A percentile compares a stretch with the other conserved stretches of the same genome.
Conservation (phyloP, 2,113 vertebrate species). For the Stercorarius parasiticus region DNA sequence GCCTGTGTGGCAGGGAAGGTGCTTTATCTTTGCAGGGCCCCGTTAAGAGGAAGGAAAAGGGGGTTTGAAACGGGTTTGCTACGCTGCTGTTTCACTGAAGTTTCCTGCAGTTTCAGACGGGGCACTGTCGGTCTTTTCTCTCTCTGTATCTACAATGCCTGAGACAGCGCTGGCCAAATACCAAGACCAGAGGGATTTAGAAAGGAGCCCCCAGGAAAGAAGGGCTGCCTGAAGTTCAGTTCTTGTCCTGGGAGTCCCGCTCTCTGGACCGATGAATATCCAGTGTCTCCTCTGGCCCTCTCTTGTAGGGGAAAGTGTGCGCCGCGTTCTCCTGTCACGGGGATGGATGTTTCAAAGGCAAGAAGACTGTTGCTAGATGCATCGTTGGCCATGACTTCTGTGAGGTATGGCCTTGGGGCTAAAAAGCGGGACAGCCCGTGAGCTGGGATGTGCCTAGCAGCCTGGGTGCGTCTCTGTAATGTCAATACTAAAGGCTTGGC, state of each 20-base stretch:
- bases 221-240: not conserved
- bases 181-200: not conserved
- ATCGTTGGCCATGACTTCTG: conserved; percentile 71
- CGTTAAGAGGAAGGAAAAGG: not conserved
- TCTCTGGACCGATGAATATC: not conserved
- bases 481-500: too few species aligned
- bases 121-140: not conserved
- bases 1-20: not conserved
- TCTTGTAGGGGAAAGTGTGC: conserved; percentile 78
- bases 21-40: not conserved
- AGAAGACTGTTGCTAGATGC: not conserved
- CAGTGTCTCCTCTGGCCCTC: not conserved
- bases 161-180: not conserved
- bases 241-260: not conserved
- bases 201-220: not conserved
- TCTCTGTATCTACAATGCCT: not conserved
- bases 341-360: conserved; percentile 68
- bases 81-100: not conserved
- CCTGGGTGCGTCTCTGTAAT: not conserved
- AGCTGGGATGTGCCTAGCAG: not conserved
- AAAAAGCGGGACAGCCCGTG: too few species aligned
- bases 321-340: conserved; percentile 50
- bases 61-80: not conserved
- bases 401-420: conserved; percentile 67
- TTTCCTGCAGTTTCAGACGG: not conserved